These are phyloP conservation scores for Masticophis lateralis DNA, from an alignment of 2,797 vertebrate genomes.

Conservation along the genomic window DNA sequence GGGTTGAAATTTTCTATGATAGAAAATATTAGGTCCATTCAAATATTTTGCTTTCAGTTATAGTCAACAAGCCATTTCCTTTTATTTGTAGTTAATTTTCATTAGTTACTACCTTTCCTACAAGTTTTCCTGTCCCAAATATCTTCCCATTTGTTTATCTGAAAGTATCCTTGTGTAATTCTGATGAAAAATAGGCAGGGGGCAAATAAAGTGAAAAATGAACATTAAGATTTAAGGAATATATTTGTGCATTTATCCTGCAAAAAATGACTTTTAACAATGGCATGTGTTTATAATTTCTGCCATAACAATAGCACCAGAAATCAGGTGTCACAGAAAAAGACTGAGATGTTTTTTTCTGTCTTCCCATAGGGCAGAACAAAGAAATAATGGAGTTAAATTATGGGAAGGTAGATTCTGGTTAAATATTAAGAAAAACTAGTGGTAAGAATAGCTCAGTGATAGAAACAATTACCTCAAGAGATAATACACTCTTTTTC, in stretches of 20 bases:
- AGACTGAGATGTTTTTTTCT: neutral
- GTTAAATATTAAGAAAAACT: neutral
- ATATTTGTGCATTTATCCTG: conserved; percentile 30
- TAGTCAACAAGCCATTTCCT: conserved; percentile 16
- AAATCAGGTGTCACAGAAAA: neutral
- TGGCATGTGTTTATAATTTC: conserved; percentile 1
- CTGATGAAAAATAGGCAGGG: conserved; percentile 71
- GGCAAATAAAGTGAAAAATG: conserved; percentile 61
- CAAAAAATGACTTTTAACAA: conserved; percentile 43
- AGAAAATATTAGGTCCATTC: conserved; percentile 52
- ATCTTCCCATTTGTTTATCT: conserved; percentile 64
- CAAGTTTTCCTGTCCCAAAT: conserved; percentile 56
- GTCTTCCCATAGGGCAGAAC: neutral
- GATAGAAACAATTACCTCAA: neutral
- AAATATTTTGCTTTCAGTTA: conserved; percentile 45
- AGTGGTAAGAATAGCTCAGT: neutral
- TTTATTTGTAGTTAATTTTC: conserved; percentile 56
- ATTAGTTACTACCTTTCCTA: conserved; percentile 57
- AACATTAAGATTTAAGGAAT: conserved; percentile 46
- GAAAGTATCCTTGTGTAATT: conserved; percentile 62
- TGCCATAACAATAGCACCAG: conserved; percentile 7
- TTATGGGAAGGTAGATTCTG: neutral
- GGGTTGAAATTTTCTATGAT: conserved; percentile 43
- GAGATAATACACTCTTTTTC: neutral
- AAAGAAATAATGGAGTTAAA: neutral